These are phyloP conservation scores for Chamaetylas fuelleborni DNA, from an alignment of 2,113 vertebrate genomes.

Conservation along the genomic window DNA sequence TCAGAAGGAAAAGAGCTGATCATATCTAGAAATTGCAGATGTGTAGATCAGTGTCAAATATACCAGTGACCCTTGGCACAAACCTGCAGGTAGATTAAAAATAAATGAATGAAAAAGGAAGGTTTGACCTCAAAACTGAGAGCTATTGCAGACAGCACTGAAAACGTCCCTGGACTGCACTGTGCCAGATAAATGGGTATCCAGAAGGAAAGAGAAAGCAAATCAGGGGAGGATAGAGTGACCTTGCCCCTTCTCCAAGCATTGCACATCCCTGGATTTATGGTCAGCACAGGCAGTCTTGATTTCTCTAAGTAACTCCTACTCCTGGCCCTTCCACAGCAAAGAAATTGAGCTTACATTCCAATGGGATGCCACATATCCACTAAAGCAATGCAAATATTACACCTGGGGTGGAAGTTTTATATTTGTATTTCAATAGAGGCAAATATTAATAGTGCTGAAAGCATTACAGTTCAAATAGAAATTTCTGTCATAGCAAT, in stretches of 20 bases:
- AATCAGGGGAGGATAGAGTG: not conserved
- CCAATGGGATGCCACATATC: accelerated
- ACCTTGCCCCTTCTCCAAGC: not conserved
- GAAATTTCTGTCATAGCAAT: not conserved
- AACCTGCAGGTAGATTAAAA: not conserved
- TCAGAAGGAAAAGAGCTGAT: not conserved
- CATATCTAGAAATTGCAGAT: not conserved
- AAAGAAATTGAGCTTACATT: not conserved
- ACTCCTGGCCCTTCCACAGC: not conserved
- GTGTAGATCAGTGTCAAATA: not conserved
- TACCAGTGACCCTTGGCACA: not conserved
- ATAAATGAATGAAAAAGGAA: not conserved
- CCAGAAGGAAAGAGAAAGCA: not conserved
- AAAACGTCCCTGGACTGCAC: not conserved
- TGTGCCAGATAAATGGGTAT: not conserved
- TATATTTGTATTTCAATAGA: not conserved
- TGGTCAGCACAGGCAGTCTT: not conserved
- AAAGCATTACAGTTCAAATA: not conserved
- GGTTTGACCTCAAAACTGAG: not conserved
- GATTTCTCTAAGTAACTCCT: not conserved
- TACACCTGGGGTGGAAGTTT: not conserved
- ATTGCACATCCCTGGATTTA: not conserved
- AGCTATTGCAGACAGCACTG: not conserved
- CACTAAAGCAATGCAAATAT: not conserved
- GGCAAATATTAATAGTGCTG: not conserved